Base-by-base conservation (phyloP, 1,140 invertebrate species). In the Sinella curviseta region DNA sequence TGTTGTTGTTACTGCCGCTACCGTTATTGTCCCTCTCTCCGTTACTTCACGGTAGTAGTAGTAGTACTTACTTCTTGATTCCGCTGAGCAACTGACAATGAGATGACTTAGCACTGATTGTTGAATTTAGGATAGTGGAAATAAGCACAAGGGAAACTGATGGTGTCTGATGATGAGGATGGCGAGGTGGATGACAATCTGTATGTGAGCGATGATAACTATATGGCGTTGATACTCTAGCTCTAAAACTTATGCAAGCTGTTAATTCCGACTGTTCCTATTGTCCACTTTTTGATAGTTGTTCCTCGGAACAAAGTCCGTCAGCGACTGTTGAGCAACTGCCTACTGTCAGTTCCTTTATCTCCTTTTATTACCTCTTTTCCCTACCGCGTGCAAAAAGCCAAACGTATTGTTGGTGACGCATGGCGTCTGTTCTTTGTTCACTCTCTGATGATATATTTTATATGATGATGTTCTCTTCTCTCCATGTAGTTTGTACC, bases 91-190 rank as follows among this genome's bases (percentile, higher is more conserved):
- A 31, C 26, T 70, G 65, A 70, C 65, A 70, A 70, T 70, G 65
- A 65, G 57, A 65, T 65, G 57, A 33, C 30, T 70, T 70, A 70
- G 65, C 26, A 70, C 26, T 70, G 65, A 70, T 70, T 70, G 65
- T 33, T 33, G 65, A 70, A 70, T 70, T 70, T 70, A 70, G 65
- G 65, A 70, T 70, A 33, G 65, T 33, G 30, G 65, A 70, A 70
- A 70, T 65, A 70, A 70, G 65, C 65, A 70, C 65, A 70, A 70
- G 65, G 65, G 65, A 70, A 65, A 33, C 65, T 30, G 31, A 70
- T 70, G 3, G 26, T 70, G 28, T 70, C 26, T 70, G 30, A 17
- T 60, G 55, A 14, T 60, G n/a, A n/a, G n/a, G 57, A 65, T 65
- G 57, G 24, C 24, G 57, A 26, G 39, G 20, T 48, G 39, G 39